Base-by-base conservation (phyloP, 2,797 vertebrate species). In the Cryptoblepharus egeriae region DNA sequence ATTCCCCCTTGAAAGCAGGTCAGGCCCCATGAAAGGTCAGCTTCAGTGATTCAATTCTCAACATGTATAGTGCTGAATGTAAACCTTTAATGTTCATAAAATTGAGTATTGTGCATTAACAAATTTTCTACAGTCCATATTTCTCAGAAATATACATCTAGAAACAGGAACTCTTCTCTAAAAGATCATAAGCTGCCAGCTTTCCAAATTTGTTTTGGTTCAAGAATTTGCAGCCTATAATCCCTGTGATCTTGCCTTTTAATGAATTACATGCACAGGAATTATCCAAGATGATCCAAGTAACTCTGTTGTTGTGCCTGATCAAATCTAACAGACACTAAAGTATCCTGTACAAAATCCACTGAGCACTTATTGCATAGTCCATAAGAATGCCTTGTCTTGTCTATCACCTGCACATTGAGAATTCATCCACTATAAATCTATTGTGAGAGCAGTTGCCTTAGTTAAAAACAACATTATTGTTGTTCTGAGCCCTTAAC, bases 11-110 rank as follows among this genome's bases (percentile, higher is more conserved):
- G 83, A 84, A 77, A 88, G 42, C 88, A 79, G 79, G 85, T n/a
- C n/a, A n/a, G 83, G 80, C 88, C 88, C n/a, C n/a, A n/a, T n/a
- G n/a, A n/a, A 84, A 78, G 82, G 90, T 92, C 88, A 91, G 90
- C 80, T 74, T 89, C 85, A 88, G 87, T 87, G 78, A 90, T 90
- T 80, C 3, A 15, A 88, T 89, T 86, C 90, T 73, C 77, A 81
- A 78, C 55, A 72, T 92, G 80, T 89, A 86, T 85, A 83, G 82
- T 80, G 89, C 89, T 85, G 88, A 92, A 89, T 87, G 80, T 87
- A 86, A 84, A 88, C 83, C 76, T 83, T 74, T 81, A 20, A 79
- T 88, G 80, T 93, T 94, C 92, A 88, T 91, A 88, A 90, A 87
- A 72, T 68, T 28, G 81, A 90, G 89, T 89, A 71, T 71, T 75